A percentile compares a stretch with the other conserved stretches of the same genome.
Conservation (phyloP, 2,797 vertebrate species). For the Siniperca obscura region DNA sequence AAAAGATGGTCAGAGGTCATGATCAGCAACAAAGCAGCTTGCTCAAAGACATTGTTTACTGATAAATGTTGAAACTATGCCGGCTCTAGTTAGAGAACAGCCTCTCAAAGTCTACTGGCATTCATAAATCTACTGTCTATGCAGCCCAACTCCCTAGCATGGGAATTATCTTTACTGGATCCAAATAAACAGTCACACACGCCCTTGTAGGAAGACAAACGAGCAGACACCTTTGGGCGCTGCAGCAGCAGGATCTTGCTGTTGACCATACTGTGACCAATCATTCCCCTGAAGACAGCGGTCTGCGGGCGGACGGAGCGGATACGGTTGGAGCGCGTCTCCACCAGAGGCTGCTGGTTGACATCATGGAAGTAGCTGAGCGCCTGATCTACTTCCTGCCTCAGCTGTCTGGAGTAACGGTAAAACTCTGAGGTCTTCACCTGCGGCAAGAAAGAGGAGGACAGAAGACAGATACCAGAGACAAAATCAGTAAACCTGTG, state of each 20-base stretch:
- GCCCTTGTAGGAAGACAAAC: not conserved
- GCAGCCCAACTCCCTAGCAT: too few species aligned
- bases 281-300: constrained; percentile 98
- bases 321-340: constrained; percentile 95
- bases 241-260: constrained; percentile 99
- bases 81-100: too few species aligned
- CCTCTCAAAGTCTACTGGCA: not conserved
- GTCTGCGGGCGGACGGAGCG: constrained; percentile 97
- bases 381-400: constrained; percentile 96
- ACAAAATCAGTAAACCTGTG: not conserved
- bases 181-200: not conserved
- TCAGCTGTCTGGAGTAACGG: constrained; percentile 95
- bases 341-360: constrained; percentile 96
- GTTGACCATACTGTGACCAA: constrained; percentile 99
- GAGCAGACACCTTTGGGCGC: constrained; percentile 88
- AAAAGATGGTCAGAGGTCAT: not conserved
- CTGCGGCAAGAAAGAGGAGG: constrained; percentile 72
- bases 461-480: not conserved
- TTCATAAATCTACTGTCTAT: not conserved
- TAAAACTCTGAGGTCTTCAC: constrained; percentile 99
- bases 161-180: too few species aligned
- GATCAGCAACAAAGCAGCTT: not conserved
- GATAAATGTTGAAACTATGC: not conserved
- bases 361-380: constrained; percentile 97
- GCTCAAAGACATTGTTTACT: not conserved